Evolutionary conservation across 2,888 invertebrate genomes (phyloP).

Genomic region (Digitonthophagus gazella): DNA sequence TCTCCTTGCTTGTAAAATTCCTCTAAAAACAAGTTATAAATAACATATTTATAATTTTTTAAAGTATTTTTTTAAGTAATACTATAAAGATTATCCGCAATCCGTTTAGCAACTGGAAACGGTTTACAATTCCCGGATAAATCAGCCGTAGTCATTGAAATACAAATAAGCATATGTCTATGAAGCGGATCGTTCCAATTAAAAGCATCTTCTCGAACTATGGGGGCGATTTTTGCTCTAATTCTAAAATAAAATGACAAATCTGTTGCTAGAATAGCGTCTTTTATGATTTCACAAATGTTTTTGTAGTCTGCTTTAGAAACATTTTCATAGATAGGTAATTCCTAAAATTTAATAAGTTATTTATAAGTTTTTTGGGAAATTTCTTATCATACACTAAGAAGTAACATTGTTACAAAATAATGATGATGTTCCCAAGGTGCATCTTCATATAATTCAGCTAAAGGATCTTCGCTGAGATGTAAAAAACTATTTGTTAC

Average conservation of each 20-base stretch:
- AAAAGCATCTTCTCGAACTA: slow-evolving; percentile 53
- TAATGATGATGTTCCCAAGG: slow-evolving; percentile 62
- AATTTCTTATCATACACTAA: slow-evolving; percentile 42
- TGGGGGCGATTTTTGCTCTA: slow-evolving; percentile 56
- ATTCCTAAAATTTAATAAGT: slow-evolving; percentile 50
- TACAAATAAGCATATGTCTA: slow-evolving; percentile 56
- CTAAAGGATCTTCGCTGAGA: slow-evolving; percentile 56
- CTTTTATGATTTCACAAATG: slow-evolving; percentile 56
- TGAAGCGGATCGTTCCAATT: slow-evolving; percentile 55
- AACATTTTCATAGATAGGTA: slow-evolving; percentile 53
- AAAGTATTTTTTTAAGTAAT: not conserved
- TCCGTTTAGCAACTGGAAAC: slow-evolving; percentile 55
- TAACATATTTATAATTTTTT: slow-evolving; percentile 2
- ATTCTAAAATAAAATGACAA: slow-evolving; percentile 58
- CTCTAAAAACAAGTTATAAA: slow-evolving; percentile 31
- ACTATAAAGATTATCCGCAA: slow-evolving; percentile 58
- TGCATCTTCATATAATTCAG: slow-evolving; percentile 58
- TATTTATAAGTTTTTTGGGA: not conserved
- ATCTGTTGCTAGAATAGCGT: slow-evolving; percentile 61
- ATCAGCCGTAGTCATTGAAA: slow-evolving; percentile 62
- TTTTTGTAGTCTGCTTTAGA: slow-evolving; percentile 47
- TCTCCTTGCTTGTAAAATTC: slow-evolving; percentile 58
- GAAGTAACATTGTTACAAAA: slow-evolving; percentile 57
- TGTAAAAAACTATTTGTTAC: slow-evolving; percentile 61
- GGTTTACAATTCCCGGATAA: slow-evolving; percentile 62